A percentile compares a stretch with the other conserved stretches of the same genome.
phyloP scores from a whole-genome alignment of 1,140 invertebrate species.

The Chrysomallon squamiferum region DNA sequence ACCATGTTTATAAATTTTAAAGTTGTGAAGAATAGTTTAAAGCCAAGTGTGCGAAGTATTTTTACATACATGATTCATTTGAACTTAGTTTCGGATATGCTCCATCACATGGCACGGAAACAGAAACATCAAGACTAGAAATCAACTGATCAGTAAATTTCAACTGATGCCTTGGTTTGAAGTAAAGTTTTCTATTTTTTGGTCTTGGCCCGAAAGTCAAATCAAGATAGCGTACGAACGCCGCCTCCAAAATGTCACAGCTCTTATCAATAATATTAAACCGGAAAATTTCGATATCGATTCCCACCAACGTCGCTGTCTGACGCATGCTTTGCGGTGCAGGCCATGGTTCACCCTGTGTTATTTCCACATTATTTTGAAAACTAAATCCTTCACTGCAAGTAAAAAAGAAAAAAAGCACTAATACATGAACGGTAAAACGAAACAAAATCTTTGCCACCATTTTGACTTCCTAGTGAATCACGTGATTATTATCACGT shows the following conservation, averaged over 20 bases:
- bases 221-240: slow-evolving; percentile 32
- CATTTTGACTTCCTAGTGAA: neutral
- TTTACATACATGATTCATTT: slow-evolving; percentile 57
- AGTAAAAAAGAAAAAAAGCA: neutral
- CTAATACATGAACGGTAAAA: neutral
- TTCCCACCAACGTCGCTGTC: slow-evolving; percentile 14
- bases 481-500: slow-evolving; percentile 4
- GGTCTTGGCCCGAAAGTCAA: slow-evolving; percentile 28
- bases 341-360: slow-evolving; percentile 46
- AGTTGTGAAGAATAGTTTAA: too few relatives aligned
- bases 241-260: slow-evolving; percentile 37
- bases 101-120: slow-evolving; percentile 16
- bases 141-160: neutral
- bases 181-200: neutral
- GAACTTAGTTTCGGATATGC: slow-evolving; percentile 19
- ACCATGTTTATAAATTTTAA: too few relatives aligned
- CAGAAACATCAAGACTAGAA: slow-evolving; percentile 6
- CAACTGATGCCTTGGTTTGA: neutral
- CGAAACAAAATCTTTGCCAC: neutral
- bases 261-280: slow-evolving; percentile 19
- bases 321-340: slow-evolving; percentile 34
- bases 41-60: too few relatives aligned
- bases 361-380: neutral
- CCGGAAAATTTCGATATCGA: slow-evolving; percentile 39
- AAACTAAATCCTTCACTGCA: neutral